Percentiles rank a stretch among this genome's conserved stretches.
These are phyloP conservation scores for Callipepla squamata DNA, from an alignment of 2,113 vertebrate genomes.

Conservation along the genomic window DNA sequence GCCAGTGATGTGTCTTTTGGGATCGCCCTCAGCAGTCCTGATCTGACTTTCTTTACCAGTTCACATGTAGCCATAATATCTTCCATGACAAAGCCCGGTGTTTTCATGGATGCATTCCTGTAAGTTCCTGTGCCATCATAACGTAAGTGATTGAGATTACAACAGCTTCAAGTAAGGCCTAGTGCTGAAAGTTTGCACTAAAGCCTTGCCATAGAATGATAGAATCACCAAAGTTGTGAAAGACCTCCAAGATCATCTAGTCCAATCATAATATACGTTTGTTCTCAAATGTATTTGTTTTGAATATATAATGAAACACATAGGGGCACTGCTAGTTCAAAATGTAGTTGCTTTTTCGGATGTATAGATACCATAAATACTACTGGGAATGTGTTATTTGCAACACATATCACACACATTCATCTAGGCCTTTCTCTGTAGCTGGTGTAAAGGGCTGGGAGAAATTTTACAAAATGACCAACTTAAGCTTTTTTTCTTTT, in stretches of 20 bases:
- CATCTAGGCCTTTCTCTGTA: background rate
- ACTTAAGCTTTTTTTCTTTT: background rate
- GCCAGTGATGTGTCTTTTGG: background rate
- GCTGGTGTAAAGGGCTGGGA: background rate
- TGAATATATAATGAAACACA: background rate
- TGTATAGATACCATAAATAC: background rate
- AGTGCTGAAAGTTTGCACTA: background rate
- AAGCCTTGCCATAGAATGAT: background rate
- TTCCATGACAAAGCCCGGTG: background rate
- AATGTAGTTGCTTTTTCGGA: background rate
- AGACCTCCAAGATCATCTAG: too few relatives aligned
- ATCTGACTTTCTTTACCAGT: background rate
- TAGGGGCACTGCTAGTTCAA: background rate
- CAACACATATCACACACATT: background rate
- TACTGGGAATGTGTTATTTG: background rate
- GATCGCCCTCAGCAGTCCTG: background rate
- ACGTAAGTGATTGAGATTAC: background rate
- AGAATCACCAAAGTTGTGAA: too few relatives aligned
- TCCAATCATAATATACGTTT: too few relatives aligned
- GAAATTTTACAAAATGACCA: background rate
- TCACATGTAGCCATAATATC: rapidly evolving
- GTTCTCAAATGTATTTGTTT: background rate
- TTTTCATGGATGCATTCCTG: background rate
- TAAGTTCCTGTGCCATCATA: rapidly evolving
- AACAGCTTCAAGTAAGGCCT: background rate